These are phyloP conservation scores for Magallana angulata DNA, from an alignment of 1,140 invertebrate species.

Conservation along the genomic window DNA sequence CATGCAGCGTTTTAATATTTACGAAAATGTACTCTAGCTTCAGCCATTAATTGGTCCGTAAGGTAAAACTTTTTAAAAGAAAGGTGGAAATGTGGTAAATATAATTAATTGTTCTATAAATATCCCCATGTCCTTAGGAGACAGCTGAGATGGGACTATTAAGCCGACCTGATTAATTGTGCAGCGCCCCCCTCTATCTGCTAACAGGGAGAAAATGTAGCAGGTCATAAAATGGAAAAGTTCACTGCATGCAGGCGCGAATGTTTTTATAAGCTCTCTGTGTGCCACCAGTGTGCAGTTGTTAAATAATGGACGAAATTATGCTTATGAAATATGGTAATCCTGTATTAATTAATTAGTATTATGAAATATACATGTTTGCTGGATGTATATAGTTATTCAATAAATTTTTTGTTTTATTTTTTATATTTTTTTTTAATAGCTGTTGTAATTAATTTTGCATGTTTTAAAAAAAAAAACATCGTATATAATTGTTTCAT, in stretches of 20 bases:
- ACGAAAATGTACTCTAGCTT: neutral
- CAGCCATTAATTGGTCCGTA: neutral
- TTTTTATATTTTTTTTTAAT: neutral
- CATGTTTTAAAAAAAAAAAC: neutral
- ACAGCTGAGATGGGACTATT: slow-evolving; percentile 22
- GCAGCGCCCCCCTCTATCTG: neutral
- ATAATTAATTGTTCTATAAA: slow-evolving; percentile 28
- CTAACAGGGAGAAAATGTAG: neutral
- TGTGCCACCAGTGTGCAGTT: neutral
- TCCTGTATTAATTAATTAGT: neutral
- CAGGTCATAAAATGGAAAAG: slow-evolving; percentile 5
- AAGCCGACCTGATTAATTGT: slow-evolving; percentile 13
- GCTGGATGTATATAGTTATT: neutral
- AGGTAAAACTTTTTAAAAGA: neutral
- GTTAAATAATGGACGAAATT: slow-evolving; percentile 30
- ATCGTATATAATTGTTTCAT: neutral
- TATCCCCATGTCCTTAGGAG: neutral
- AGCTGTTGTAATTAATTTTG: neutral
- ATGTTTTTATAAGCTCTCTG: neutral
- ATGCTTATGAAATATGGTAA: slow-evolving; percentile 23
- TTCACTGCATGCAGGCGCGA: neutral
- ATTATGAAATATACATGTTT: neutral
- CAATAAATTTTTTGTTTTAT: slow-evolving; percentile 1
- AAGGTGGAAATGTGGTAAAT: slow-evolving; percentile 12
- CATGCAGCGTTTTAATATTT: no score